Evolutionary conservation across 2,113 vertebrate genomes (phyloP).

Genomic region (Caloenas nicobarica): DNA sequence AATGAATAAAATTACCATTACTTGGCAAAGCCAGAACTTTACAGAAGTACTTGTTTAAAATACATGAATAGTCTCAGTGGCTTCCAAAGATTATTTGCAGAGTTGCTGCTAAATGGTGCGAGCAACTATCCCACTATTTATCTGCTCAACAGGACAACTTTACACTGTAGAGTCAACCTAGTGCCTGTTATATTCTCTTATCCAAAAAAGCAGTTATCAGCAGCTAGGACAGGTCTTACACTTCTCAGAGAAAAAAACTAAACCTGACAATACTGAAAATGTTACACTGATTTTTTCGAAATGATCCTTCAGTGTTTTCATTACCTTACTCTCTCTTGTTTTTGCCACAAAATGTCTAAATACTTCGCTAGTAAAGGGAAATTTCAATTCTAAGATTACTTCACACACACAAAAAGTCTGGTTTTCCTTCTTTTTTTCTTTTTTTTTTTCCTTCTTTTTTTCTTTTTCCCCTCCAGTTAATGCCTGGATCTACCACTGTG

Average conservation of each 20-base stretch:
- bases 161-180: background rate
- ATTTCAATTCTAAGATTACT: background rate
- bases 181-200: background rate
- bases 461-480: background rate
- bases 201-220: background rate
- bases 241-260: background rate
- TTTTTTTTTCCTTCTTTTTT: background rate
- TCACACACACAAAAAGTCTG: background rate
- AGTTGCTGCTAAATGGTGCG: background rate
- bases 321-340: background rate
- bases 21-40: background rate
- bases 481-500: background rate
- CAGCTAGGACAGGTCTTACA: background rate
- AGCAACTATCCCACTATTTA: background rate
- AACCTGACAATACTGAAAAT: background rate
- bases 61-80: background rate
- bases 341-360: background rate
- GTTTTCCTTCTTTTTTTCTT: background rate
- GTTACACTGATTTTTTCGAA: background rate
- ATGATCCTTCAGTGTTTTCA: background rate
- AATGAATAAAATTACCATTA: background rate
- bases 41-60: slow-evolving; percentile 14
- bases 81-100: slow-evolving; percentile 6
- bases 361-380: background rate
- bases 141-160: background rate